phyloP scores from a whole-genome alignment of 35 echinoderm and acorn worm species.

The Strongylocentrotus purpuratus region DNA sequence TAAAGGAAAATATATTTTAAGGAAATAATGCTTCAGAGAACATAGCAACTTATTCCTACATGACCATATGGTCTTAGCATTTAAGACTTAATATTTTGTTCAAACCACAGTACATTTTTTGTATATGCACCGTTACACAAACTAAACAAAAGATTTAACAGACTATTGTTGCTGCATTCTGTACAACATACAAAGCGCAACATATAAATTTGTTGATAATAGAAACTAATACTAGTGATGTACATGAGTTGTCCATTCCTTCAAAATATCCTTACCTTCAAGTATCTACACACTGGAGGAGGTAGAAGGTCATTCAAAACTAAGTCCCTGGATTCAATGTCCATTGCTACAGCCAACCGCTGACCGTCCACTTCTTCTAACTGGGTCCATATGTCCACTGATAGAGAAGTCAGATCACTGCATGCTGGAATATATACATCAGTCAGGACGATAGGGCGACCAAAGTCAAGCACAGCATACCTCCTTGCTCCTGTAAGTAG shows the following conservation, averaged over 20 bases:
- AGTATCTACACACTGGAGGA: slow-evolving; percentile 86
- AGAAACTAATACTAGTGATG: too few species aligned
- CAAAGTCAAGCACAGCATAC: slow-evolving; percentile 97
- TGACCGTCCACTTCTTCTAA: slow-evolving; percentile 90
- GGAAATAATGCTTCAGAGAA: background rate
- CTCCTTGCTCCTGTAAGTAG: slow-evolving; percentile 77
- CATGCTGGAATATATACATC: slow-evolving; percentile 97
- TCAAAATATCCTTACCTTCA: slow-evolving; percentile 72
- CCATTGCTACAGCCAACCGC: slow-evolving; percentile 87
- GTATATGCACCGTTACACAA: too few species aligned
- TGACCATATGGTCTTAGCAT: too few species aligned
- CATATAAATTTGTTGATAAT: too few species aligned
- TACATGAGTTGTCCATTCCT: background rate
- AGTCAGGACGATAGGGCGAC: slow-evolving; percentile 83
- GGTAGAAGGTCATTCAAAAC: slow-evolving; percentile 93
- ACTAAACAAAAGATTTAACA: too few species aligned
- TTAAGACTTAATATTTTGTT: too few species aligned
- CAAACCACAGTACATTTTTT: too few species aligned
- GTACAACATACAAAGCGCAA: too few species aligned
- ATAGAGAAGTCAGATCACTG: slow-evolving; percentile 82
- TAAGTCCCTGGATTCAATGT: slow-evolving; percentile 79
- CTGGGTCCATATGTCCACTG: slow-evolving; percentile 93
- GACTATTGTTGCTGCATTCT: too few species aligned
- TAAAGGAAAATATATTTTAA: background rate
- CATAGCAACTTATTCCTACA: too few species aligned